These are phyloP conservation scores for Gymnocypris eckloni DNA, from an alignment of 2,797 vertebrate species.

Conservation along the genomic window DNA sequence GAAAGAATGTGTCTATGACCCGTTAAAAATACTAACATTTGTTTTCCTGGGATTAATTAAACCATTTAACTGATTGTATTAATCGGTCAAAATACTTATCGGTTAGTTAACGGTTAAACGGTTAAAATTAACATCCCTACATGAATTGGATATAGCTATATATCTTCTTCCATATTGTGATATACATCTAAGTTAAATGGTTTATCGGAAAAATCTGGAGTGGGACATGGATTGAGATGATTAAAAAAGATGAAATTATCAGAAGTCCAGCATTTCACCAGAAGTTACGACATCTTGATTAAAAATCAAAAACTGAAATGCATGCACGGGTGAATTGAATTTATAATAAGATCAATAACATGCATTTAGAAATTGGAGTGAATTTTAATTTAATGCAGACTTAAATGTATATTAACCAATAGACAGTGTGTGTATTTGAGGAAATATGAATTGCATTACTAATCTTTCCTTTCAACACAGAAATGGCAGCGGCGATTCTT, in stretches of 20 bases:
- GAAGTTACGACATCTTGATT: not conserved
- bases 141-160: not conserved
- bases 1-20: too few relatives aligned
- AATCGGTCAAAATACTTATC: too few relatives aligned
- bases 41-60: too few relatives aligned
- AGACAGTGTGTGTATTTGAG: not conserved
- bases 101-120: too few relatives aligned
- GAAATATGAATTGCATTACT: not conserved
- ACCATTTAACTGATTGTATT: too few relatives aligned
- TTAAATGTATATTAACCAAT: not conserved
- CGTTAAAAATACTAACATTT: too few relatives aligned
- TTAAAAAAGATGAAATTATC: not conserved
- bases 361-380: not conserved
- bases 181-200: not conserved
- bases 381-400: not conserved
- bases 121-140: too few relatives aligned
- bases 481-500: slow-evolving; percentile 88
- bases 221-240: not conserved
- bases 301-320: not conserved
- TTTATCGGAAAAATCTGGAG: not conserved
- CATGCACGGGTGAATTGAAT: not conserved
- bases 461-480: slow-evolving; percentile 63
- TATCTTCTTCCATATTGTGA: not conserved
- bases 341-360: not conserved
- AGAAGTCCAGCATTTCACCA: not conserved